phyloP scores from a whole-genome alignment of 2,888 invertebrate species.

The Lamellibrachia columna region DNA sequence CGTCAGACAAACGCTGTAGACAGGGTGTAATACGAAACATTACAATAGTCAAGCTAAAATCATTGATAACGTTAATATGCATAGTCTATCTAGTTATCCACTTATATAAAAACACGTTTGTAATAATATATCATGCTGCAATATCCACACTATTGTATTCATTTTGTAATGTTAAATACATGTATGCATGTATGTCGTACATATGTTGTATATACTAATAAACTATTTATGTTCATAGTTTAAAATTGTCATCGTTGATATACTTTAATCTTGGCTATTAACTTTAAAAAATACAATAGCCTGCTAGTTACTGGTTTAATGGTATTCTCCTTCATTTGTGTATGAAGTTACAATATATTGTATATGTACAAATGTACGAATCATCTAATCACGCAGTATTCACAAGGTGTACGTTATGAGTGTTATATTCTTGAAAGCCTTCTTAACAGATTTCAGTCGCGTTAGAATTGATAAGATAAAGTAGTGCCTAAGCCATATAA shows the following conservation, averaged over 20 bases:
- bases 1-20: no score
- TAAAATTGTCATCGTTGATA: no score
- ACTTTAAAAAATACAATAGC: no score
- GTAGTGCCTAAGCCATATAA: background rate
- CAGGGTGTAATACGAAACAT: no score
- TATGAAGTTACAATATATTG: background rate
- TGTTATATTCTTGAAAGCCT: background rate
- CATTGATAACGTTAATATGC: no score
- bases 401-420: background rate
- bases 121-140: no score
- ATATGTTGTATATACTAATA: background rate
- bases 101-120: no score
- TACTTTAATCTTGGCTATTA: no score
- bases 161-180: background rate
- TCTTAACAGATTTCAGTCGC: background rate
- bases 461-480: no score
- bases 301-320: background rate
- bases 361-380: background rate
- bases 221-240: background rate
- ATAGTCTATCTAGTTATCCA: no score
- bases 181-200: background rate
- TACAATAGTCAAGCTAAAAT: no score
- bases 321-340: background rate
- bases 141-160: background rate
- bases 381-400: background rate